A percentile compares a stretch with the other conserved stretches of the same genome.
These are phyloP conservation scores for Neuroscelio doddi DNA, from an alignment of 2,888 invertebrate species.

Conservation along the genomic window DNA sequence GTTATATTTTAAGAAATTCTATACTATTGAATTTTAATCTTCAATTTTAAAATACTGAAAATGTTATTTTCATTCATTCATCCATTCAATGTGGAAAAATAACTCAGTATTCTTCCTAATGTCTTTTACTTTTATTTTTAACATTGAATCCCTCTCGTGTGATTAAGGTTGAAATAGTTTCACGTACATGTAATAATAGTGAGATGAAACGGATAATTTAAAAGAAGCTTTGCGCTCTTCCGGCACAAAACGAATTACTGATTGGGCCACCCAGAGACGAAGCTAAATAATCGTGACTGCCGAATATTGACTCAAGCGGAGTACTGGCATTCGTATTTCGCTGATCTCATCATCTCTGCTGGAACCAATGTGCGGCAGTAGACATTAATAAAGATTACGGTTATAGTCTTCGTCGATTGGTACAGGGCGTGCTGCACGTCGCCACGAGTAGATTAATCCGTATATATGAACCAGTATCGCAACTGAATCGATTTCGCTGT, in stretches of 20 bases:
- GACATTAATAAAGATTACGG: conserved; percentile 37
- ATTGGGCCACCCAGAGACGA: conserved; percentile 39
- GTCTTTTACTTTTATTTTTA: too few relatives aligned
- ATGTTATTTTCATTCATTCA: too few relatives aligned
- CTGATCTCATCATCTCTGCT: conserved; percentile 28
- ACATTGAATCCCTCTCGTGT: too few relatives aligned
- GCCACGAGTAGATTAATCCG: conserved; percentile 32
- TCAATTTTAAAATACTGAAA: too few relatives aligned
- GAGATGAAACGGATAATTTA: conserved; percentile 31
- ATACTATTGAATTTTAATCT: too few relatives aligned
- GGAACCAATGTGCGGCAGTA: background rate
- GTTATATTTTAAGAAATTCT: too few relatives aligned
- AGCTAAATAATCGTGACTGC: conserved; percentile 28
- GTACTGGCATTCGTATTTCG: conserved; percentile 17
- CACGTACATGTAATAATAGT: conserved; percentile 21
- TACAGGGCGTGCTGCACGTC: conserved; percentile 16
- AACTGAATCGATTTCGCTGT: conserved; percentile 31
- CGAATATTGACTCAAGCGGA: conserved; percentile 24
- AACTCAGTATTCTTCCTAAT: too few relatives aligned
- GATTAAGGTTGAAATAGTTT: conserved; percentile 2
- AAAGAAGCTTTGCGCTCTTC: conserved; percentile 26
- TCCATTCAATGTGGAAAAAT: too few relatives aligned
- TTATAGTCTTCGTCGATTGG: conserved; percentile 20
- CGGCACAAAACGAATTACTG: conserved; percentile 36
- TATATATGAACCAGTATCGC: conserved; percentile 24